Evolutionary conservation across 2,113 vertebrate genomes (phyloP).

Genomic region (Sinocyclocheilus rhinocerous): DNA sequence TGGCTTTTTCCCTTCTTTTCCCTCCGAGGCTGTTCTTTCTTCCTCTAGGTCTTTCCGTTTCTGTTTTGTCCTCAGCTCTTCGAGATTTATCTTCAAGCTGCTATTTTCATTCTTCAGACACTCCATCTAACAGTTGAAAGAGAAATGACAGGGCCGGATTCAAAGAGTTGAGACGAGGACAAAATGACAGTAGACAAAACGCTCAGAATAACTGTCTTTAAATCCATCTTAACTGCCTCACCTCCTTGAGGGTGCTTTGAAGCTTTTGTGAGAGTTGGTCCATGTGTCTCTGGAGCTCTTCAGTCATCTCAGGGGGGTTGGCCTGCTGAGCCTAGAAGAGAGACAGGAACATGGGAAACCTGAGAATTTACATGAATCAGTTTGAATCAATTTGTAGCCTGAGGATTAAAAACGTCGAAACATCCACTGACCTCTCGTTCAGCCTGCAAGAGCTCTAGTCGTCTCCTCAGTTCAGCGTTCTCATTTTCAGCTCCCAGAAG

Average conservation of each 20-base stretch:
- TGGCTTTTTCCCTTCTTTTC: conserved; percentile 57
- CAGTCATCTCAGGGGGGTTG: conserved; percentile 64
- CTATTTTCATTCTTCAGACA: conserved; percentile 77
- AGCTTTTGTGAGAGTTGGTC: conserved; percentile 64
- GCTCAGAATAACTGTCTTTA: neutral
- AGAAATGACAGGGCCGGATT: conserved; percentile 35
- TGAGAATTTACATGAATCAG: neutral
- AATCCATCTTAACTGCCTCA: conserved; percentile 56
- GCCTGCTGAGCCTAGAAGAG: conserved; percentile 55
- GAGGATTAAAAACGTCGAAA: conserved; percentile 7
- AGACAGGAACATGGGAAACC: neutral
- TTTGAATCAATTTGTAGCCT: neutral
- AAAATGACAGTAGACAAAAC: conserved; percentile 29
- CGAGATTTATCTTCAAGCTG: conserved; percentile 68
- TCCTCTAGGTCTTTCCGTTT: conserved; percentile 48
- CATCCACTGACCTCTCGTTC: conserved; percentile 72
- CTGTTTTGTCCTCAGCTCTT: conserved; percentile 62
- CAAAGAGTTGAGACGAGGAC: conserved; percentile 33
- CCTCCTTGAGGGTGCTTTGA: conserved; percentile 70
- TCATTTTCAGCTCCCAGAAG: conserved; percentile 80
- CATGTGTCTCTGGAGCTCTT: conserved; percentile 62
- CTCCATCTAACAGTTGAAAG: conserved; percentile 69
- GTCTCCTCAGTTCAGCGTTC: conserved; percentile 74
- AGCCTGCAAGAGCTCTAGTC: conserved; percentile 74
- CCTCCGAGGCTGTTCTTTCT: conserved; percentile 40